A percentile compares a stretch with the other conserved stretches of the same genome.
phyloP scores from a whole-genome alignment of 2,888 invertebrate species.

The Cryptocephalus moraei region DNA sequence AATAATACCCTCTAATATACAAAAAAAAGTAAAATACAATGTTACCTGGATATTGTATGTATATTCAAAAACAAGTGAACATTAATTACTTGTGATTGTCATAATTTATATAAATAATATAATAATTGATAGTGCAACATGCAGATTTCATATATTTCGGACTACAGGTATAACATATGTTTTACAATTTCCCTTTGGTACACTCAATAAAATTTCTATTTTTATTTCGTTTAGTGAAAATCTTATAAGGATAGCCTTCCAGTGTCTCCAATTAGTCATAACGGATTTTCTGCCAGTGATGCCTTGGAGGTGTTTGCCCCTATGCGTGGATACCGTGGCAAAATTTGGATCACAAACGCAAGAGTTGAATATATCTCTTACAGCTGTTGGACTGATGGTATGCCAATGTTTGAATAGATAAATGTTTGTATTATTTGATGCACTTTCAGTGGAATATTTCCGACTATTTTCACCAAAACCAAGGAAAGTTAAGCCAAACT shows the following conservation, averaged over 20 bases:
- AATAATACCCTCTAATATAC: no score
- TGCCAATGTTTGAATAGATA: constrained; percentile 5
- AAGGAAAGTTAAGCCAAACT: constrained; percentile 68
- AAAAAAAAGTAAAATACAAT: no score
- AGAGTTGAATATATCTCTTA: constrained; percentile 93
- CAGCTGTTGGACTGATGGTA: constrained; percentile 94
- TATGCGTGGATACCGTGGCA: constrained; percentile 85
- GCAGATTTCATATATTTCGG: no score
- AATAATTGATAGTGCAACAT: no score
- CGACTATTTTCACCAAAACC: constrained; percentile 93
- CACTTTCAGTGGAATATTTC: constrained; percentile 90
- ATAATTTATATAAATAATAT: no score
- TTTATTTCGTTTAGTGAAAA: constrained; percentile 55
- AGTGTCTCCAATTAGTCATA: constrained; percentile 89
- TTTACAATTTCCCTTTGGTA: no score
- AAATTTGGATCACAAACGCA: constrained; percentile 94
- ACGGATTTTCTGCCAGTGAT: constrained; percentile 90
- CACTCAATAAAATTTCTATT: no score
- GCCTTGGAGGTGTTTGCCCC: constrained; percentile 82
- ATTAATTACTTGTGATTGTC: no score
- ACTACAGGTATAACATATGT: no score
- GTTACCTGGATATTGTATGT: no score
- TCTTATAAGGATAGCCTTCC: constrained; percentile 87
- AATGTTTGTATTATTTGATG: no score
- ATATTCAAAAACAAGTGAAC: no score